phyloP scores from a whole-genome alignment of 2,113 vertebrate genomes.

The Steatornis caripensis region DNA sequence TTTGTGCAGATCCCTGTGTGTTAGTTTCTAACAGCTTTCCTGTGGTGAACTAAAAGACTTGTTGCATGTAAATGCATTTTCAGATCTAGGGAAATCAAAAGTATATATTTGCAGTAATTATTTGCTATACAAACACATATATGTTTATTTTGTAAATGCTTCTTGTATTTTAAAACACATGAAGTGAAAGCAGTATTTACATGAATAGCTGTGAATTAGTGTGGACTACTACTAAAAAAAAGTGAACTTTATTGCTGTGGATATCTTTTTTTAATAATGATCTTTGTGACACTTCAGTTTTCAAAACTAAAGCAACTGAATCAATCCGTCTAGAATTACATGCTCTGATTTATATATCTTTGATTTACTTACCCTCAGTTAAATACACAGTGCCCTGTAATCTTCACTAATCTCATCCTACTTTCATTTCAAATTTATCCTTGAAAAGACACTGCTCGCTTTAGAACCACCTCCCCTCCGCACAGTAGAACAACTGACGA shows the following conservation, averaged over 20 bases:
- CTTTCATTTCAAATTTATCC: constrained; percentile 1
- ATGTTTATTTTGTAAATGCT: not conserved
- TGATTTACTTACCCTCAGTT: not conserved
- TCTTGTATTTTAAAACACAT: not conserved
- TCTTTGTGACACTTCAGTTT: not conserved
- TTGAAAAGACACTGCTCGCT: not conserved
- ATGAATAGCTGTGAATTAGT: not conserved
- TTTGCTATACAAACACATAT: not conserved
- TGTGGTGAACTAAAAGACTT: not conserved
- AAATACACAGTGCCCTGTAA: not conserved
- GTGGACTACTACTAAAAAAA: not conserved
- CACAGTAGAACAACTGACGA: not conserved
- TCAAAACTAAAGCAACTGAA: not conserved
- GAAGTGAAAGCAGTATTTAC: not conserved
- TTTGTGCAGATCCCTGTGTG: not conserved
- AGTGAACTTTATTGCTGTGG: not conserved
- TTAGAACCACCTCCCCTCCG: not conserved
- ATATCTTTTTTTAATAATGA: not conserved
- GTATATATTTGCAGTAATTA: not conserved
- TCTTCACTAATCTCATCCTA: not conserved
- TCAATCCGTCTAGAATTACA: not conserved
- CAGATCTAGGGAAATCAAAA: not conserved
- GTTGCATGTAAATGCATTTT: not conserved
- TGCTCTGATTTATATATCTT: not conserved
- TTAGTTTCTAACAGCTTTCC: not conserved